Evolutionary conservation across 2,888 invertebrate genomes (phyloP).

Genomic region (Leucoptera coffeella): DNA sequence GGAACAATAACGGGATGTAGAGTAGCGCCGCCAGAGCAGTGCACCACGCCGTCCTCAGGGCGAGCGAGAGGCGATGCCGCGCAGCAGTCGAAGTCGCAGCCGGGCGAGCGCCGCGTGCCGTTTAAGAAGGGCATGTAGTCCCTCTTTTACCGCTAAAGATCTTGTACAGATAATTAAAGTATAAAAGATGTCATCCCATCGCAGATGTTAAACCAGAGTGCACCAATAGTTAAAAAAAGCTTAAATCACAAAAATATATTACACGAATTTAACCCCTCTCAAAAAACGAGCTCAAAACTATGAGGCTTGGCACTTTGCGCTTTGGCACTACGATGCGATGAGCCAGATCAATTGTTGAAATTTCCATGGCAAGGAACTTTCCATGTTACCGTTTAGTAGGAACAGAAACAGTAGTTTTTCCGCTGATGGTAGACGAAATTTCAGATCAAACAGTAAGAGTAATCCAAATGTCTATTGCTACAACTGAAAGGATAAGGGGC

Average conservation of each 20-base stretch:
- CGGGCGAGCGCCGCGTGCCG: not conserved
- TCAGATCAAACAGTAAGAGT: no score
- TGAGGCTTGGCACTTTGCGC: constrained; percentile 6
- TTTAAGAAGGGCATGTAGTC: constrained; percentile 5
- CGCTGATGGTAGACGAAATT: no score
- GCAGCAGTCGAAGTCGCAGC: not conserved
- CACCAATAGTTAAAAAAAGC: not conserved
- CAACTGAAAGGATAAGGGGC: constrained; percentile 6
- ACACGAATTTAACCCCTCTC: constrained; percentile 3
- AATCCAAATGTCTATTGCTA: constrained; percentile 3
- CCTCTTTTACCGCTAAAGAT: constrained; percentile 5
- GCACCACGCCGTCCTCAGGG: no score
- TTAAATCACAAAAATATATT: constrained; percentile 3
- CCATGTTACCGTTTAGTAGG: no score
- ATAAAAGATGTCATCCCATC: constrained; percentile 4
- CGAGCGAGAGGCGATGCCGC: no score
- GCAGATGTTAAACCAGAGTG: constrained; percentile 3
- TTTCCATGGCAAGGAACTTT: no score
- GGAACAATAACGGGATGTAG: no score
- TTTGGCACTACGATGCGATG: constrained; percentile 5
- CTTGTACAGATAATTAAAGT: constrained; percentile 4
- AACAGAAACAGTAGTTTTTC: no score
- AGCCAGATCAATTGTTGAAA: constrained; percentile 4
- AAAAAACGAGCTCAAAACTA: constrained; percentile 5
- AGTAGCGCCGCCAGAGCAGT: no score